Evolutionary conservation across 2,797 vertebrate species (phyloP), one percentile per base, ranked within the genome.

Genomic region (Huso huso): DNA sequence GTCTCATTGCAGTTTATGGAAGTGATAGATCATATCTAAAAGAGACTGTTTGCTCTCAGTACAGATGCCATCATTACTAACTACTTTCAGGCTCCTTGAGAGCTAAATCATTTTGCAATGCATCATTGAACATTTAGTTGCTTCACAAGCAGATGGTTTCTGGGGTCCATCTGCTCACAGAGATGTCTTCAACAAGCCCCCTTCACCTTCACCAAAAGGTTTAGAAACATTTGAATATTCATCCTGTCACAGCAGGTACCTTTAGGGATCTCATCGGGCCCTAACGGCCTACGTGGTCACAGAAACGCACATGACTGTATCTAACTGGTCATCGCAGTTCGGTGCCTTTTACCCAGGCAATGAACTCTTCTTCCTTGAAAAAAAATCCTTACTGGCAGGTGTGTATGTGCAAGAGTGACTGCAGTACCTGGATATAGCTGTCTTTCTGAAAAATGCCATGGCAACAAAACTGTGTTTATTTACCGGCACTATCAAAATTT

Each of bases 21-120:
- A 89, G 89, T 88, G 81, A 93, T 93, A 92, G 89, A 93, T 93
- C 91, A 93, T 88, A 89, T 90, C 89, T 91, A 92, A 93, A 82
- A 90, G 87, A 90, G 90, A 88, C 86, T 92, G 91, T 91, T 90
- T 90, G 88, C 90, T 90, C 85, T 87, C 83, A 60, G 83, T 89
- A 79, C 89, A 90, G 89, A 90, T 87, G 88, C 88, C 87, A 86
- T 92, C 90, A 90, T 92, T 88, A 88, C 90, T 89, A 91, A 93
- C 88, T 90, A 90, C 88, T 91, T 92, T 86, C 88, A 80, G 87
- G 88, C 89, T 93, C 87, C 91, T 91, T 92, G 89, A 92, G 90
- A 92, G 91, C 91, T 92, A 92, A 93, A 92, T 92, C 91, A 92
- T 91, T 92, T 88, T 5, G 91, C 83, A 83, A 92, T 88, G 91